Percentiles rank a stretch among this genome's conserved stretches.
phyloP scores from a whole-genome alignment of 2,888 invertebrate genomes.

The Koerneria pararmatus region DNA sequence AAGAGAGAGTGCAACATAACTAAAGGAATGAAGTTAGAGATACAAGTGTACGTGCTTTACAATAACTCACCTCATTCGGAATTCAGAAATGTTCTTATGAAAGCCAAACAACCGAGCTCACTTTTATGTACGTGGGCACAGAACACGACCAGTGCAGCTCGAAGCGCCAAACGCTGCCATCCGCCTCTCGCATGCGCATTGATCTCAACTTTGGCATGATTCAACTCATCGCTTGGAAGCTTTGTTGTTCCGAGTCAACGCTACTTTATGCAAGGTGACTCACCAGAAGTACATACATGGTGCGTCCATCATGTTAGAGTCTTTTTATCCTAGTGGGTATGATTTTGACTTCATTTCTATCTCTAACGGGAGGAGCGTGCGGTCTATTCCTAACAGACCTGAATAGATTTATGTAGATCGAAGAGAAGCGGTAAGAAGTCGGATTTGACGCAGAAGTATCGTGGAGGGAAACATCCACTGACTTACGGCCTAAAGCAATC shows the following conservation, averaged over 20 bases:
- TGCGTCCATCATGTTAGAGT: no score
- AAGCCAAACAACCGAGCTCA: constrained; percentile 14
- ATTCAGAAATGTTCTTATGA: constrained; percentile 10
- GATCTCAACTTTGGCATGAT: constrained; percentile 24
- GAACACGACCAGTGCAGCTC: constrained; percentile 56
- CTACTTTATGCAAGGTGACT: no score
- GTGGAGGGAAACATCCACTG: constrained; percentile 13
- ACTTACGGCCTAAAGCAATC: constrained; percentile 9
- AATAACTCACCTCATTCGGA: background rate
- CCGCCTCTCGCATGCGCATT: constrained; percentile 25
- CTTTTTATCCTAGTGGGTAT: no score
- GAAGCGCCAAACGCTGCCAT: constrained; percentile 48
- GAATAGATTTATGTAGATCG: constrained; percentile 50
- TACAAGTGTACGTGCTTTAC: no score
- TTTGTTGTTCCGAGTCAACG: background rate
- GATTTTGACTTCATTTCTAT: no score
- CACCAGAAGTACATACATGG: no score
- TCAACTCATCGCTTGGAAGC: background rate
- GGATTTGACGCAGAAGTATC: constrained; percentile 42
- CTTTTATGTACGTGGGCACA: constrained; percentile 56
- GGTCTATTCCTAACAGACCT: constrained; percentile 1
- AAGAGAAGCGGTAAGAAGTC: constrained; percentile 57
- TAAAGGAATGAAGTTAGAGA: no score
- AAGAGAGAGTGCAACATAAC: no score
- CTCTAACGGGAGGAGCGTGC: background rate